These are phyloP conservation scores for Gryon sp. DNA, from an alignment of 1,140 invertebrate genomes.

Conservation along the genomic window DNA sequence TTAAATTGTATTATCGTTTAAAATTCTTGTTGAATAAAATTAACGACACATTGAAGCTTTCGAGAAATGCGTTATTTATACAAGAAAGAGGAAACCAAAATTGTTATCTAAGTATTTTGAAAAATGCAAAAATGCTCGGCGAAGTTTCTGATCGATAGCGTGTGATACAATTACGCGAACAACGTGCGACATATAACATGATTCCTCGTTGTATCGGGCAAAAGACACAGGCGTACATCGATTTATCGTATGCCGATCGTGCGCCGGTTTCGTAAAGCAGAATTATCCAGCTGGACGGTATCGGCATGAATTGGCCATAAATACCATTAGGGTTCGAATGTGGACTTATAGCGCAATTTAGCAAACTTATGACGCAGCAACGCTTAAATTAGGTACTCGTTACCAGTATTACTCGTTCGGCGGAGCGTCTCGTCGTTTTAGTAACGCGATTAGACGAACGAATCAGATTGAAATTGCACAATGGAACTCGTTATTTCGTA, in stretches of 20 bases:
- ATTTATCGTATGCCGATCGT: constrained; percentile 65
- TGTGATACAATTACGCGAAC: constrained; percentile 46
- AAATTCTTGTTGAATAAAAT: too few relatives aligned
- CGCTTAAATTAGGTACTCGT: constrained; percentile 76
- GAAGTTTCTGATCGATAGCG: constrained; percentile 27
- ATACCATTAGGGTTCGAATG: constrained; percentile 73
- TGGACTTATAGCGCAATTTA: constrained; percentile 74
- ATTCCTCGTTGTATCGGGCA: constrained; percentile 24
- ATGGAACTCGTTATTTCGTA: constrained; percentile 60
- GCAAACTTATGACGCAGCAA: constrained; percentile 73
- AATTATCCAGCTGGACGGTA: constrained; percentile 62
- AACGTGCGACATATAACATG: constrained; percentile 15
- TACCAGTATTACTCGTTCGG: constrained; percentile 74
- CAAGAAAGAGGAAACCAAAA: too few relatives aligned
- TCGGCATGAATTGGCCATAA: constrained; percentile 73
- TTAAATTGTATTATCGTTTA: too few relatives aligned
- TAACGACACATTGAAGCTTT: too few relatives aligned
- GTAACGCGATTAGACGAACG: constrained; percentile 44
- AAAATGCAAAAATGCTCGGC: neutral
- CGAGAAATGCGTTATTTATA: too few relatives aligned
- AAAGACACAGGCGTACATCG: constrained; percentile 45
- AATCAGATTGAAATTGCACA: constrained; percentile 61
- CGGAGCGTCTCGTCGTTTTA: constrained; percentile 36
- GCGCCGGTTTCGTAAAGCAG: constrained; percentile 66
- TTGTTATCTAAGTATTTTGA: too few relatives aligned